Evolutionary conservation across 92 coral and sea anemone genomes (phyloP).

Genomic region (Paragorgia papillata): DNA sequence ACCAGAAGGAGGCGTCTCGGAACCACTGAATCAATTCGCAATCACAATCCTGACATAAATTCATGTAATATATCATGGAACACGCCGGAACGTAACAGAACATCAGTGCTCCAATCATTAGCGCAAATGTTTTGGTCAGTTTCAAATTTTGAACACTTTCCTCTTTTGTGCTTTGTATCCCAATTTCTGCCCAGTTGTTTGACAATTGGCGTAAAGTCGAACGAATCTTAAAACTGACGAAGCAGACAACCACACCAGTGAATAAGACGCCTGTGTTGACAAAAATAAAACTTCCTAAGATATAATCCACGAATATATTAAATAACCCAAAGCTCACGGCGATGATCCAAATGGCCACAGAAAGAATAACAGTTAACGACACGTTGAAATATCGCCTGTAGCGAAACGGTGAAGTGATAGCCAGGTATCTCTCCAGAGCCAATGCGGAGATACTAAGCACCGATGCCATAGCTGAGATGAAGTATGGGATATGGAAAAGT

Average conservation of each 20-base stretch:
- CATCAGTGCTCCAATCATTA: conserved; percentile 66
- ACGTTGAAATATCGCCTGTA: conserved; percentile 31
- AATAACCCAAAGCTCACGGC: conserved; percentile 17
- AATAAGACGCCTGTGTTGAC: conserved; percentile 20
- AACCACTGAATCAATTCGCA: conserved; percentile 69
- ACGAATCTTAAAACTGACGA: not conserved
- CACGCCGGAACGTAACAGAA: conserved; percentile 71
- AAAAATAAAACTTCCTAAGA: conserved; percentile 26
- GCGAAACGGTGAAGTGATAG: conserved; percentile 58
- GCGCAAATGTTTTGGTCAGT: conserved; percentile 68
- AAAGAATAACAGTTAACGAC: not conserved
- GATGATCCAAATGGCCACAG: not conserved
- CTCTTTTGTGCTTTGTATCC: not conserved
- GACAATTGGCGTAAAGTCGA: not conserved
- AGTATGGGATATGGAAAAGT: conserved; percentile 69
- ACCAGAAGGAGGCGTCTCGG: conserved; percentile 64
- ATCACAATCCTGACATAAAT: conserved; percentile 65
- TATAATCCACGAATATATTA: conserved; percentile 5
- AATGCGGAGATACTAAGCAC: conserved; percentile 75
- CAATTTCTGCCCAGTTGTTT: not conserved
- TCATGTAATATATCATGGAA: conserved; percentile 64
- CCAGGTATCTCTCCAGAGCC: conserved; percentile 72
- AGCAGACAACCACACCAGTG: conserved; percentile 10
- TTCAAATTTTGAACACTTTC: conserved; percentile 39
- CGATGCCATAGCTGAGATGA: conserved; percentile 77